Evolutionary conservation across 23 tunicate genomes (phyloP).

Genomic region (Aplidium turbinatum): DNA sequence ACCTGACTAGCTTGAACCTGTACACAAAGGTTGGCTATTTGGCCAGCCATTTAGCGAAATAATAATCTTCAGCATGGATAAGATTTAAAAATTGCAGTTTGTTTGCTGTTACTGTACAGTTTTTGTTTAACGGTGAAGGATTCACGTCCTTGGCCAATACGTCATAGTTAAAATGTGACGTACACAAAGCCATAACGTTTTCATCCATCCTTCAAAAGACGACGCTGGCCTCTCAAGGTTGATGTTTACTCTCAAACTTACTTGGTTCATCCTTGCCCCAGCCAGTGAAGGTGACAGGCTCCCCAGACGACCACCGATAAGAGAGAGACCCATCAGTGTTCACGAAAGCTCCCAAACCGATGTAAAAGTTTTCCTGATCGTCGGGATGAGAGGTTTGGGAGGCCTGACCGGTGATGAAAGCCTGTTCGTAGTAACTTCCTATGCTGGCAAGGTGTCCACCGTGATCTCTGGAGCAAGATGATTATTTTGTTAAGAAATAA

Average conservation of each 20-base stretch:
- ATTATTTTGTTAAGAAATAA: too few species aligned
- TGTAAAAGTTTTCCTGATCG: conserved; percentile 54
- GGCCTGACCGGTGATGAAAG: conserved; percentile 52
- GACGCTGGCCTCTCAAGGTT: background rate
- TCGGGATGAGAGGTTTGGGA: conserved; percentile 65
- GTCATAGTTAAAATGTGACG: too few species aligned
- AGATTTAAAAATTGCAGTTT: too few species aligned
- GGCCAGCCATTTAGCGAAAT: too few species aligned
- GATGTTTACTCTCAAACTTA: conserved; percentile 9
- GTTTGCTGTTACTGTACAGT: too few species aligned
- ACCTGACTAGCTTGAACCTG: too few species aligned
- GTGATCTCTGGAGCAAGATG: conserved; percentile 24
- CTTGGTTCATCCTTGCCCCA: conserved; percentile 75
- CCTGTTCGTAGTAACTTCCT: conserved; percentile 46
- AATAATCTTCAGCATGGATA: too few species aligned
- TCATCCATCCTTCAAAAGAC: too few species aligned
- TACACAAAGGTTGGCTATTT: too few species aligned
- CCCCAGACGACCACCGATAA: conserved; percentile 69
- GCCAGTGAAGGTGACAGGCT: conserved; percentile 79
- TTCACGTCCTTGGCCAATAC: background rate
- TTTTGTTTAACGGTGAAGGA: too few species aligned
- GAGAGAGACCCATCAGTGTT: conserved; percentile 28
- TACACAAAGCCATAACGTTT: too few species aligned
- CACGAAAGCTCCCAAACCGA: conserved; percentile 58
- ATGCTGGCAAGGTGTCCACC: conserved; percentile 68